Percentiles rank a stretch among this genome's conserved stretches.
Conservation (phyloP, 2,797 vertebrate species). For the Diplodus sargus region DNA sequence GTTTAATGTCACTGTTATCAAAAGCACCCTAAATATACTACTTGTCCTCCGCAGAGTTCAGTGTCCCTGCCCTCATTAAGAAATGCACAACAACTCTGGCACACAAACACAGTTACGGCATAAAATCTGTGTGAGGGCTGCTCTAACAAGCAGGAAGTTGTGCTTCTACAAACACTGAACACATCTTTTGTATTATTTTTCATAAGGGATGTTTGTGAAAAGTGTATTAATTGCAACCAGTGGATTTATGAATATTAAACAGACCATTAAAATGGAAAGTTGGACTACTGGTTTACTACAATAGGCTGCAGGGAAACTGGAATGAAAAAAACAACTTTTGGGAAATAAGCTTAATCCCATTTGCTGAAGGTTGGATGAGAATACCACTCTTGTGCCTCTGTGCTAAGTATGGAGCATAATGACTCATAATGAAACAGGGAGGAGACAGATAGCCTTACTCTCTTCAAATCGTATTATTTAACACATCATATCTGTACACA, state of each 20-base stretch:
- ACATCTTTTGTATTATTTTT: background rate
- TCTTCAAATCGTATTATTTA: background rate
- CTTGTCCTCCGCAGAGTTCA: slow-evolving; percentile 40
- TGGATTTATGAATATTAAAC: no score
- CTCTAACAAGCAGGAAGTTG: background rate
- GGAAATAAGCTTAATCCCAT: background rate
- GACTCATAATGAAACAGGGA: background rate
- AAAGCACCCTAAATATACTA: slow-evolving; percentile 46
- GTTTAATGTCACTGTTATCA: slow-evolving; percentile 55
- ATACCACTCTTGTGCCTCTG: background rate
- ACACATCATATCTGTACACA: background rate
- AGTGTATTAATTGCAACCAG: no score
- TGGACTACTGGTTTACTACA: background rate
- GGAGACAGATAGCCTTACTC: background rate
- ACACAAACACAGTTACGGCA: slow-evolving; percentile 28
- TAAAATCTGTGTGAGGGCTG: background rate
- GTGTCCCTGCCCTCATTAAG: slow-evolving; percentile 50
- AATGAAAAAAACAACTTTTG: background rate
- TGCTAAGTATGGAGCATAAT: background rate
- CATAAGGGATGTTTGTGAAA: no score
- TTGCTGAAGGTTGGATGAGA: background rate
- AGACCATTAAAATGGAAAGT: background rate
- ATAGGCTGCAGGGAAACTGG: background rate
- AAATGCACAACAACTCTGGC: slow-evolving; percentile 34
- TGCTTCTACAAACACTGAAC: background rate